phyloP scores from a whole-genome alignment of 2,113 vertebrate genomes.

The Anthoscopus minutus region DNA sequence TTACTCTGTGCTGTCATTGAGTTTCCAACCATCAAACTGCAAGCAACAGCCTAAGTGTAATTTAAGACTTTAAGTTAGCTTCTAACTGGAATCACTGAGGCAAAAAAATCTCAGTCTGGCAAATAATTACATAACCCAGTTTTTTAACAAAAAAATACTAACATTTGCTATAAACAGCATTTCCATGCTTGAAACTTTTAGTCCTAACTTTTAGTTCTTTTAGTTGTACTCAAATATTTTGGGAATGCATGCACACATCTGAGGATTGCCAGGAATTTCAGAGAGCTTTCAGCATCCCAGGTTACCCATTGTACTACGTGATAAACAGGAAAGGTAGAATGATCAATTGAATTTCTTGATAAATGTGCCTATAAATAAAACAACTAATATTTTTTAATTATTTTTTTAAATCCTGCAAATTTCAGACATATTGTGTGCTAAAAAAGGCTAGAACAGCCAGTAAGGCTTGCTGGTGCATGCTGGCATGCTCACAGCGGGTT shows the following conservation, averaged over 20 bases:
- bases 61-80: neutral
- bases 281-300: neutral
- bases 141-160: neutral
- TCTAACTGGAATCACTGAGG: neutral
- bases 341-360: neutral
- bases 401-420: neutral
- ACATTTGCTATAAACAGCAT: neutral
- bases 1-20: neutral
- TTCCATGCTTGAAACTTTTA: neutral
- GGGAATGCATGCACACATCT: neutral
- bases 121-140: neutral
- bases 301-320: neutral
- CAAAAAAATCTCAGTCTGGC: neutral
- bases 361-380: neutral
- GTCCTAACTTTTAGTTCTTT: too few species aligned
- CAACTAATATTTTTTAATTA: neutral
- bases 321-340: conserved; percentile 2
- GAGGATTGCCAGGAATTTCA: neutral
- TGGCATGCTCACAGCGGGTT: neutral
- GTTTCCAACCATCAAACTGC: conserved; percentile 2
- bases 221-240: neutral
- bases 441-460: neutral
- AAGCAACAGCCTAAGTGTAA: neutral
- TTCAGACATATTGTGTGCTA: neutral
- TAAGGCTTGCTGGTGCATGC: neutral